Conservation (phyloP, 2,113 vertebrate genomes). For the Peromyscus leucopus region DNA sequence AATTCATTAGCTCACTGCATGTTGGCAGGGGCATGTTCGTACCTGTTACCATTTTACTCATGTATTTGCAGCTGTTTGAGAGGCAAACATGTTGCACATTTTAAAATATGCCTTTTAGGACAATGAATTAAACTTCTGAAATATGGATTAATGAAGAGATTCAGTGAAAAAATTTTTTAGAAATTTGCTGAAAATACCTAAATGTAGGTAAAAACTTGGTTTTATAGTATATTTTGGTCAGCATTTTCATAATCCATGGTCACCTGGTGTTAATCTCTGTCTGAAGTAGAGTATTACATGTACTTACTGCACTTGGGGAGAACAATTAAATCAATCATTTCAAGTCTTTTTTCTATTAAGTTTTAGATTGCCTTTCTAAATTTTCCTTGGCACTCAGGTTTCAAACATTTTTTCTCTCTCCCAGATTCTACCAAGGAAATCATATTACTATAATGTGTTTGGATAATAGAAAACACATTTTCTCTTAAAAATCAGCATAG, state of each 20-base stretch:
- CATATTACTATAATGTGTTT: slow-evolving; percentile 27
- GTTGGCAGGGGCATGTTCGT: neutral
- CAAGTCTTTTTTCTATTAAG: neutral
- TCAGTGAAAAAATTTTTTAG: neutral
- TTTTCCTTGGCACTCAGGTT: slow-evolving; percentile 50
- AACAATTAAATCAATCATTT: slow-evolving; percentile 57
- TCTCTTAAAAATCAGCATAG: slow-evolving; percentile 1
- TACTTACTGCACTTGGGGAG: slow-evolving; percentile 7
- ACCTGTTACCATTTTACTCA: neutral
- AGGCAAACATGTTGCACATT: neutral
- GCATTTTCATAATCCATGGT: neutral
- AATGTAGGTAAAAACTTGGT: neutral
- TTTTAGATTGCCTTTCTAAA: slow-evolving; percentile 24
- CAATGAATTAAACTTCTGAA: neutral
- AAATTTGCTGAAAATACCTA: neutral
- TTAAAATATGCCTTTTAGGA: neutral
- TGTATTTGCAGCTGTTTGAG: neutral
- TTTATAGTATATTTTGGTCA: neutral
- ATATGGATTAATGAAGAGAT: neutral
- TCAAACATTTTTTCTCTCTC: neutral
- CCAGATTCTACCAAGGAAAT: neutral
- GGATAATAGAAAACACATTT: slow-evolving; percentile 60
- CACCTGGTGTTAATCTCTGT: neutral
- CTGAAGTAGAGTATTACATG: slow-evolving; percentile 25
- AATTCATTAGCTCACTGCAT: neutral